A percentile compares a stretch with the other conserved stretches of the same genome.
Conservation (phyloP, 2,888 invertebrate species). For the Lapara coniferarum region DNA sequence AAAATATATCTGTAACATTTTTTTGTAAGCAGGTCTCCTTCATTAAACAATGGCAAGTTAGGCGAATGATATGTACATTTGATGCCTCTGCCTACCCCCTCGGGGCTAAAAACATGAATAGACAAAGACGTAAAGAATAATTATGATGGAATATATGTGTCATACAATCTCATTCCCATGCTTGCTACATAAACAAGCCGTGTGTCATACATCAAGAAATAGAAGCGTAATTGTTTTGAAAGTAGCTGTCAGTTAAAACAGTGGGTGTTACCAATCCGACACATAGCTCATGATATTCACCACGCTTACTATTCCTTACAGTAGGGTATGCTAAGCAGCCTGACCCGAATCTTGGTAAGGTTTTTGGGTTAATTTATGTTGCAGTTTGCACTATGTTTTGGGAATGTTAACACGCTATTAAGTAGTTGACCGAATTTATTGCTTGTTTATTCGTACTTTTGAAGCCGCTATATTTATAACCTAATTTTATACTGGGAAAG, state of each 20-base stretch:
- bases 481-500: too few species aligned
- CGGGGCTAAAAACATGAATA: neutral
- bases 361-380: constrained; percentile 58
- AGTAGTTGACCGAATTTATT: neutral
- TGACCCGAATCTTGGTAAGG: constrained; percentile 56
- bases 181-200: neutral
- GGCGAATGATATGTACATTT: too few species aligned
- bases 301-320: constrained; percentile 44
- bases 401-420: constrained; percentile 11
- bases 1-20: too few species aligned
- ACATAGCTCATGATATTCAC: constrained; percentile 44
- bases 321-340: constrained; percentile 51
- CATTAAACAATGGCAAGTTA: too few species aligned
- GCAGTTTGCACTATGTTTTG: constrained; percentile 44
- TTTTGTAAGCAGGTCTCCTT: too few species aligned
- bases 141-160: neutral
- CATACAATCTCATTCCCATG: neutral
- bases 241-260: constrained; percentile 62
- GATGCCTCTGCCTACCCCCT: too few species aligned
- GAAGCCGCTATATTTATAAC: too few species aligned
- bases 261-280: constrained; percentile 62
- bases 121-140: too few species aligned
- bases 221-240: constrained; percentile 66
- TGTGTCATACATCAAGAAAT: constrained; percentile 42
- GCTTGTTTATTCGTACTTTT: neutral